These are phyloP conservation scores for Pemphigus obesinymphae DNA, from an alignment of 1,140 invertebrate genomes.

Conservation along the genomic window DNA sequence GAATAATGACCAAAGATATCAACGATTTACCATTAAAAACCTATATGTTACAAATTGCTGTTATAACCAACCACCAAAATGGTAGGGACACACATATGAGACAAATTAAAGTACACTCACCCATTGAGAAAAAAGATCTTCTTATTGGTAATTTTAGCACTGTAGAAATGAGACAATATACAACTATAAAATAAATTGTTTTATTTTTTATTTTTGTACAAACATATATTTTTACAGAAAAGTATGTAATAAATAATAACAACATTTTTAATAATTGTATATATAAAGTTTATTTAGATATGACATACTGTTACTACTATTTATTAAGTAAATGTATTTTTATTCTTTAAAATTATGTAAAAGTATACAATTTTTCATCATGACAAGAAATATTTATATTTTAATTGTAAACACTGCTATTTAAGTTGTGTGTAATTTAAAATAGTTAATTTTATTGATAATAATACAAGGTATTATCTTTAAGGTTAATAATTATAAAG, in stretches of 20 bases:
- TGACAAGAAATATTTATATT: too few relatives aligned
- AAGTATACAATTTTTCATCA: neutral
- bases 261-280: neutral
- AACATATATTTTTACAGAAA: neutral
- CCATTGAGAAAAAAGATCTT: constrained; percentile 68
- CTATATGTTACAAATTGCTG: constrained; percentile 96
- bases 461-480: too few relatives aligned
- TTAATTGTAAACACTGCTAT: too few relatives aligned
- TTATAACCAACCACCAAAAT: constrained; percentile 97
- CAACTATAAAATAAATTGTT: constrained; percentile 42
- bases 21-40: constrained; percentile 82
- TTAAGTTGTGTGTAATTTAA: too few relatives aligned
- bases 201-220: neutral
- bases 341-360: neutral
- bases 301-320: neutral
- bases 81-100: constrained; percentile 96
- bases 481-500: too few relatives aligned
- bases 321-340: neutral
- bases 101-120: constrained; percentile 93
- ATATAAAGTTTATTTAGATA: neutral
- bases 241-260: neutral
- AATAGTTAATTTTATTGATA: too few relatives aligned
- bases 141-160: constrained; percentile 73
- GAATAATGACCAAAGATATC: constrained; percentile 85
- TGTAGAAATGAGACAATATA: constrained; percentile 73